These are phyloP conservation scores for Illadopsis cleaveri DNA, from an alignment of 2,113 vertebrate species.

Conservation along the genomic window DNA sequence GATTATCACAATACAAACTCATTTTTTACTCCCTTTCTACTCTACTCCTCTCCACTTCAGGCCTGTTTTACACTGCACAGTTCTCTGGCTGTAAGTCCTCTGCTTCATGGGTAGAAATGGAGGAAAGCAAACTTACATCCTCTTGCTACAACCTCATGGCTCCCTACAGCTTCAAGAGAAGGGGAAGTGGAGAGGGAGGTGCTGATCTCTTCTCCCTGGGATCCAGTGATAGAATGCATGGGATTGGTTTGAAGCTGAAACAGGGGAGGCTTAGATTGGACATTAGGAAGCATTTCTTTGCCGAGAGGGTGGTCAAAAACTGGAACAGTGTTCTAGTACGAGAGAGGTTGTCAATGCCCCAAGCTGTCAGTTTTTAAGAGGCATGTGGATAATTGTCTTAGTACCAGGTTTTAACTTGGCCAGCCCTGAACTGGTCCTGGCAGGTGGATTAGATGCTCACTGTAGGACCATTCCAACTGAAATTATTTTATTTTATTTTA, in stretches of 20 bases:
- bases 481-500: background rate
- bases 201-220: background rate
- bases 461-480: background rate
- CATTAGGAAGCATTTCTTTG: background rate
- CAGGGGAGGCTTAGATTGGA: background rate
- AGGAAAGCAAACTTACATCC: background rate
- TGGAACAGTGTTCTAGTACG: background rate
- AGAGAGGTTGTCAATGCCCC: background rate
- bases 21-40: background rate
- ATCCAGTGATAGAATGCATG: background rate
- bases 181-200: background rate
- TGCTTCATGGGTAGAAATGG: background rate
- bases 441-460: background rate
- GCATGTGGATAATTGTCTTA: background rate
- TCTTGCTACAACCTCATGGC: background rate
- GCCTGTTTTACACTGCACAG: background rate
- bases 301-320: background rate
- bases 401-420: background rate
- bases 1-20: background rate
- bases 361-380: background rate
- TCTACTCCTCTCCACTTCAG: background rate
- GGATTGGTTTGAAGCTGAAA: background rate
- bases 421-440: background rate
- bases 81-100: background rate
- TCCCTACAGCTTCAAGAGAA: background rate